Evolutionary conservation across 2,797 vertebrate genomes (phyloP), one percentile per base, ranked within the genome.

Genomic region (Mastacembelus armatus): DNA sequence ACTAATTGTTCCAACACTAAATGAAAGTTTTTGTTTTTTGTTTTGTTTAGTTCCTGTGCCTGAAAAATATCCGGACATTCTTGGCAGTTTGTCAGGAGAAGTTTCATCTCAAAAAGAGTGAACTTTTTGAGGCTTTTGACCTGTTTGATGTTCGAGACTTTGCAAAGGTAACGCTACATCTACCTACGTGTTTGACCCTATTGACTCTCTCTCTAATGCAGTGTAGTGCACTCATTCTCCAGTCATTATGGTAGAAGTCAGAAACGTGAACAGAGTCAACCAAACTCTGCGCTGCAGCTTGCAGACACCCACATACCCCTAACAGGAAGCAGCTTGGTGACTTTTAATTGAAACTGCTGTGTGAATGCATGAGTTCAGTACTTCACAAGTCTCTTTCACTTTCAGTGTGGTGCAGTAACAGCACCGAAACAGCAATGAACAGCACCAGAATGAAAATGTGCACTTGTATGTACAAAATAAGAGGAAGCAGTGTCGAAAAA

Each of bases 11-110:
- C 43, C 2, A 39, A 1, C n/a, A 15, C 14, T 52, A n/a, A 71
- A 54, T 2, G 15, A 39, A 44, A 27, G 6, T 54, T 29, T 67
- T 15, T 62, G 24, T 63, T 49, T 65, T 18, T 77, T 10, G 21
- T 27, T 79, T 16, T 65, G 61, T 80, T 10, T 68, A 97, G 96
- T 96, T 97, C 76, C 89, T 97, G 45, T 97, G 96, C 71, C 93
- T 97, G 75, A 97, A 97, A 92, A 97, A 97, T 78, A 97, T 97
- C 76, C 92, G 95, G 3, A 96, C 93, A 0, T 97, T 97, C 78
- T 86, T 97, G 47, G 87, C 70, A 10, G 91, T 91, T 15, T 96
- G 96, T 83, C 94, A 91, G 9, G 93, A 95, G 21, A 94, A 89
- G 47, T 97, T 98, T 42, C 83, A 93, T 18, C 90, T 98, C 43